Evolutionary conservation across 2,113 vertebrate genomes (phyloP).

Genomic region (Takifugu bimaculatus): DNA sequence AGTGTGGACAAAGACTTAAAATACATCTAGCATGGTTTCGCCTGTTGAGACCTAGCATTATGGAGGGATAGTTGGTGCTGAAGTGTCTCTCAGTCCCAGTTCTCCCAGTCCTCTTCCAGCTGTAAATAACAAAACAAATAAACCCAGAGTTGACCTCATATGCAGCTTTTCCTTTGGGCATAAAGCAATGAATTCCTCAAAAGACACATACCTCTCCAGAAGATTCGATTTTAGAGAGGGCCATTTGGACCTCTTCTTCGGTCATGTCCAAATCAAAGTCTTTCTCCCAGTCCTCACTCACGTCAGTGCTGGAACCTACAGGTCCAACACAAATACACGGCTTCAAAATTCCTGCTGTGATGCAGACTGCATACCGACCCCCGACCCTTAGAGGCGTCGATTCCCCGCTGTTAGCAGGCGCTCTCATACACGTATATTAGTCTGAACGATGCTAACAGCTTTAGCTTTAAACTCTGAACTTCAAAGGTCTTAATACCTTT

Average conservation of each 20-base stretch:
- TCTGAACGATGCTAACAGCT: too few relatives aligned
- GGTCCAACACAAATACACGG: not conserved
- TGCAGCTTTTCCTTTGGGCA: too few relatives aligned
- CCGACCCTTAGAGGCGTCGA: too few relatives aligned
- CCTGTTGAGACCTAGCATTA: conserved; percentile 59
- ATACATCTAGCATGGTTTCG: conserved; percentile 65
- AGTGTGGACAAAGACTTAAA: conserved; percentile 70
- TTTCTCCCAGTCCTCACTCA: conserved; percentile 99
- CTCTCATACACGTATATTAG: too few relatives aligned
- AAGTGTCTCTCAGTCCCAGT: conserved; percentile 84
- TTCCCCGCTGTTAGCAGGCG: too few relatives aligned
- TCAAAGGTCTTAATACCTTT: conserved; percentile 78
- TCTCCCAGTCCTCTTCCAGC: conserved; percentile 97
- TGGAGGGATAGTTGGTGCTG: conserved; percentile 32
- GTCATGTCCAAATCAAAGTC: conserved; percentile 99
- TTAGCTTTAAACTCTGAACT: too few relatives aligned
- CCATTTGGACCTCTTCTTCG: conserved; percentile 94
- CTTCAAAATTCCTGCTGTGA: too few relatives aligned
- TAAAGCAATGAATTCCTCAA: too few relatives aligned
- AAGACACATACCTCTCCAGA: conserved; percentile 78
- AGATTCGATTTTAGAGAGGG: conserved; percentile 84
- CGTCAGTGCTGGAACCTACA: conserved; percentile 93
- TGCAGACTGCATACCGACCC: too few relatives aligned
- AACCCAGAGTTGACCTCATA: not conserved
- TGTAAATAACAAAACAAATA: conserved; percentile 50